These are phyloP conservation scores for Gymnogyps californianus DNA, from an alignment of 2,113 vertebrate species.

Conservation along the genomic window DNA sequence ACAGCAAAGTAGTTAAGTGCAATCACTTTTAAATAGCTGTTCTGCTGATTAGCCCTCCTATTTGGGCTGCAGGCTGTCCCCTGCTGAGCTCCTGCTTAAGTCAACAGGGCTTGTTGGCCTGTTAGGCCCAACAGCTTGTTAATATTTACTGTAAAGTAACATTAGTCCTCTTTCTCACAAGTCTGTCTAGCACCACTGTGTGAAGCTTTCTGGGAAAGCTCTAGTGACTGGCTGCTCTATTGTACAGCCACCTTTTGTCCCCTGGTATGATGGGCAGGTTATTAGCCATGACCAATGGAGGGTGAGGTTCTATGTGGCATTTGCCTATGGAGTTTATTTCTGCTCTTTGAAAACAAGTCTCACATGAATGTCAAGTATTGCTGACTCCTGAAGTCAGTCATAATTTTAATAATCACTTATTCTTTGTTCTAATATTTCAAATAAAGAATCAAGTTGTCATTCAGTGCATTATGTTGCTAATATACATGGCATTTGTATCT, in stretches of 20 bases:
- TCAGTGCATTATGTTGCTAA: background rate
- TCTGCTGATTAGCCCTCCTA: background rate
- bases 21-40: background rate
- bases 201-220: background rate
- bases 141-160: background rate
- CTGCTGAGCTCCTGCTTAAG: background rate
- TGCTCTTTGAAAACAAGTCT: background rate
- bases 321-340: background rate
- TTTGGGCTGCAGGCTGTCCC: background rate
- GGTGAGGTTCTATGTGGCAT: background rate
- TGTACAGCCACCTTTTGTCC: slow-evolving; percentile 15
- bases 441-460: background rate
- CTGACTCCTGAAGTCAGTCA: background rate
- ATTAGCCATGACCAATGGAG: background rate
- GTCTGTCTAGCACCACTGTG: background rate
- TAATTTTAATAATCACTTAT: background rate
- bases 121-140: background rate
- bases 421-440: background rate
- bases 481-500: background rate
- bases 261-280: background rate
- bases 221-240: background rate
- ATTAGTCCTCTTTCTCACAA: background rate
- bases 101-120: background rate
- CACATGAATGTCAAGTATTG: background rate
- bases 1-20: background rate